Conservation (phyloP, 2,888 invertebrate species). For the Drosophila tripunctata region DNA sequence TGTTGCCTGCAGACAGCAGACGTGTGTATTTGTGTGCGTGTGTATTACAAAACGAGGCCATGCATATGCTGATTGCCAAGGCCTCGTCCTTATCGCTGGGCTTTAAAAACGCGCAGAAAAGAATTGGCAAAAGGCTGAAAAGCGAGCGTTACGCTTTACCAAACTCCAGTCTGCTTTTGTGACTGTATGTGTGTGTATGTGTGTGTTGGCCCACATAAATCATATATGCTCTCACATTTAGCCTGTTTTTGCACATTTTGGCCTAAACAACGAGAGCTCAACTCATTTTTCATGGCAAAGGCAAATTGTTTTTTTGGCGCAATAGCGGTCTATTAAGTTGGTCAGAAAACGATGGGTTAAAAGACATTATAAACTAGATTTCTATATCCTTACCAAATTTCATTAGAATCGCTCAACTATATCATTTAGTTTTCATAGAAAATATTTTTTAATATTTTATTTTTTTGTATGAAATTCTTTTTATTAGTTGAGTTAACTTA, state of each 20-base stretch:
- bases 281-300: slow-evolving; percentile 59
- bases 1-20: slow-evolving; percentile 45
- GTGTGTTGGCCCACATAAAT: slow-evolving; percentile 49
- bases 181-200: background rate
- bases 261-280: slow-evolving; percentile 3
- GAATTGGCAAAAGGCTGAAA: slow-evolving; percentile 43
- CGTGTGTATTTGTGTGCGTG: slow-evolving; percentile 13
- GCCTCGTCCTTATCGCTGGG: slow-evolving; percentile 47
- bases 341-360: too few species aligned
- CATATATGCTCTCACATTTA: slow-evolving; percentile 53
- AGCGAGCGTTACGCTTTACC: slow-evolving; percentile 35
- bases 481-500: too few species aligned
- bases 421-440: too few species aligned
- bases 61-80: slow-evolving; percentile 74
- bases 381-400: too few species aligned
- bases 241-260: slow-evolving; percentile 14
- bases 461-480: too few species aligned
- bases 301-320: slow-evolving; percentile 57
- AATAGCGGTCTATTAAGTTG: slow-evolving; percentile 54
- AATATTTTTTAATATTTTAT: too few species aligned
- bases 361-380: too few species aligned
- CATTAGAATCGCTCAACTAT: too few species aligned
- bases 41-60: slow-evolving; percentile 39
- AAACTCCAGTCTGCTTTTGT: slow-evolving; percentile 22
- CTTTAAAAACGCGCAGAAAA: slow-evolving; percentile 28